Base-by-base conservation (phyloP, 2,797 vertebrate species). In the Philypnodon macrostomus region DNA sequence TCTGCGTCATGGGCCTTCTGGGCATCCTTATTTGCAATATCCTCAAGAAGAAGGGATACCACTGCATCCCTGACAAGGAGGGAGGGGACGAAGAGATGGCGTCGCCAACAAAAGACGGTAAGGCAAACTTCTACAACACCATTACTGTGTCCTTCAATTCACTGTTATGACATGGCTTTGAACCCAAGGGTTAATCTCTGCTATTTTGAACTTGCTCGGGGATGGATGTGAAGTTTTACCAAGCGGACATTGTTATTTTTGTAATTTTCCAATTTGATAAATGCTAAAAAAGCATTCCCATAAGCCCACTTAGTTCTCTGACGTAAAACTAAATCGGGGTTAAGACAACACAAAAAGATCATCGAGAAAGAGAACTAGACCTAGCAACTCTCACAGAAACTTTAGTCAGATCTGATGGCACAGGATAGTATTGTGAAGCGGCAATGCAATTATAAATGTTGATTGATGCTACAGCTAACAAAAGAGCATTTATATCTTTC, bases 21-120 rank as follows among this genome's bases (percentile, higher is more conserved):
- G 96, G 96, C 9, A 95, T 98, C 80, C 84, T 98, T 49, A 91
- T 98, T 67, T 99, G 96, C 74, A 97, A 98, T 74, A 82, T 96
- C 62, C 89, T 98, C 62, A 96, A 98, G 85, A 93, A 92, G 80
- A 97, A 94, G 67, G 96, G 96, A 18, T 98, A 93, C 80, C 88
- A 83, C 72, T 98, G 96, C 89, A 90, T 81, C 0, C 70, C 92
- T 0, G 89, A 91, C 53, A 97, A 97, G 77, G 93, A 95, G 9
- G 72, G 69, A 0, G 84, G 77, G 0, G 90, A 92, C 3, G 83
- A 86, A 33, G 90, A 92, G 62, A 68, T 71, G 0, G 76, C 78
- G 8, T 70, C 83, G 0, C 86, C 81, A 0, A 85, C 90, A 77
- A 90, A 91, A 80, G 91, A 88, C 4, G 93, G 93, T 95, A 63